A percentile compares a stretch with the other conserved stretches of the same genome.
These are phyloP conservation scores for Nephrotoma appendiculata DNA, from an alignment of 2,888 invertebrate species.

Conservation along the genomic window DNA sequence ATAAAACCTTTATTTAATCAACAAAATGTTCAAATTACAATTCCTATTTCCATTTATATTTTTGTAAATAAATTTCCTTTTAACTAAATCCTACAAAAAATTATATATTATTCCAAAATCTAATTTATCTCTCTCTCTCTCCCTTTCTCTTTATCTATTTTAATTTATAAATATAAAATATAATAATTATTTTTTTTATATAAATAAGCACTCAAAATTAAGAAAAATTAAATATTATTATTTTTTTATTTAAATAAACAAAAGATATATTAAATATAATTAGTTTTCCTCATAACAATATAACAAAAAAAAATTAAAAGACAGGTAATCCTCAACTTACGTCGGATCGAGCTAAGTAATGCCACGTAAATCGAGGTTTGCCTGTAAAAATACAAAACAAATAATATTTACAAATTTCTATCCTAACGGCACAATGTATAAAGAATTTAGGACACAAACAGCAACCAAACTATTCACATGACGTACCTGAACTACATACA, in stretches of 20 bases:
- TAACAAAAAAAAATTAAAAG: neutral
- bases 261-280: neutral
- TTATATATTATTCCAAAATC: neutral
- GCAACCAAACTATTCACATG: neutral
- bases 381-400: neutral
- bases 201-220: neutral
- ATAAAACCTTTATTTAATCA: neutral
- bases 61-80: neutral
- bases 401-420: neutral
- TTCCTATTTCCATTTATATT: neutral
- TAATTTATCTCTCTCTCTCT: neutral
- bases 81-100: neutral
- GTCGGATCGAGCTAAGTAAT: neutral
- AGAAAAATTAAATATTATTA: neutral
- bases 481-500: neutral
- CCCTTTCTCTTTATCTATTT: neutral
- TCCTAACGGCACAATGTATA: neutral
- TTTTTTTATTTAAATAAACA: neutral
- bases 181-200: neutral
- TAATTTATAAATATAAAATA: neutral
- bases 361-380: neutral
- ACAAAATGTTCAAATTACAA: neutral
- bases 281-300: neutral
- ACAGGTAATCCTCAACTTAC: neutral
- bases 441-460: neutral